Evolutionary conservation across 2,888 invertebrate species (phyloP).

Genomic region (Diaprepes abbreviatus): DNA sequence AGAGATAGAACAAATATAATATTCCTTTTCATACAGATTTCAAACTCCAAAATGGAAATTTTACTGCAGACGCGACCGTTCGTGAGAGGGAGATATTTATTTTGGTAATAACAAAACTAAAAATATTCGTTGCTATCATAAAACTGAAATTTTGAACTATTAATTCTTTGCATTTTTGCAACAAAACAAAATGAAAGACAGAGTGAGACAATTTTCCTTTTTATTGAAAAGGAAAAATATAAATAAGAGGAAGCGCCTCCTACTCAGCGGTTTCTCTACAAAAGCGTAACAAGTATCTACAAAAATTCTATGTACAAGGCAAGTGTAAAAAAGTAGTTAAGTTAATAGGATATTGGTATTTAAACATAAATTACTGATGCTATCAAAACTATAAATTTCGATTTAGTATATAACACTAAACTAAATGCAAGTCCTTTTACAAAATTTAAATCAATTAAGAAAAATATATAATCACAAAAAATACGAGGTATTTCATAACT

Average conservation of each 20-base stretch:
- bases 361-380: neutral
- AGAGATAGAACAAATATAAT: too few species aligned
- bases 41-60: too few species aligned
- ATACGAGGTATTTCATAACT: too few species aligned
- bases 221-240: slow-evolving; percentile 25
- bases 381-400: neutral
- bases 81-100: neutral
- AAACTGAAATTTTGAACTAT: neutral
- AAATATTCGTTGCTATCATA: neutral
- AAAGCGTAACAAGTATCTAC: slow-evolving; percentile 19
- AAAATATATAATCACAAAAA: too few species aligned
- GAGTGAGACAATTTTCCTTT: slow-evolving; percentile 28
- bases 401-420: too few species aligned
- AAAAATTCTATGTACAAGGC: slow-evolving; percentile 26
- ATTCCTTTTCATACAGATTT: too few species aligned
- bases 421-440: too few species aligned
- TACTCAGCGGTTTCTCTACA: slow-evolving; percentile 14
- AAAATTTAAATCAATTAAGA: too few species aligned
- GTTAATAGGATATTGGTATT: neutral
- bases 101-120: neutral
- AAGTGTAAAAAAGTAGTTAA: slow-evolving; percentile 14
- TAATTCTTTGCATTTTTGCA: neutral
- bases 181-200: slow-evolving; percentile 32
- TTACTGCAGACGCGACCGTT: too few species aligned
- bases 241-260: neutral